Evolutionary conservation across 2,113 vertebrate genomes (phyloP), one percentile per base, ranked within the genome.

Genomic region (Pollimyrus isidori): DNA sequence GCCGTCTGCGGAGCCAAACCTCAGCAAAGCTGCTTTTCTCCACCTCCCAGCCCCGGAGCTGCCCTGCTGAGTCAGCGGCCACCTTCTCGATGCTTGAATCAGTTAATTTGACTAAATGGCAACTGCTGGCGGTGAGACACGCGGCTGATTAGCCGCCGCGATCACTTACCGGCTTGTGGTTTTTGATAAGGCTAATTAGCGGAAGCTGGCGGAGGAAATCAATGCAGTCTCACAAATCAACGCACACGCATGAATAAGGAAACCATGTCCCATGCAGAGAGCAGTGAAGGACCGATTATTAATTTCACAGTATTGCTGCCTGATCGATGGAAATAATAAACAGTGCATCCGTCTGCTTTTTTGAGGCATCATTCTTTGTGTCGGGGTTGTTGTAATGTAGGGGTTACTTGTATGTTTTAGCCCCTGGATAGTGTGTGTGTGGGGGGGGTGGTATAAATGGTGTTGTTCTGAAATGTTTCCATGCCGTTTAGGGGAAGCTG

Each of bases 111-210:
- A 90, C 91, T 94, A 95, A 96, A 96, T 95, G 95, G 94, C 95
- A 95, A 91, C 92, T 86, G 92, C 94, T 94, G 91, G 91, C 91
- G 94, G 94, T 88, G 3, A 93, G 91, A 83, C 2, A 90, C 90
- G 90, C 90, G 89, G 88, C 93, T 86, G 88, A 94, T 94, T 93
- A 94, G 94, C 94, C 91, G 90, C 91, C 62, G 90, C 48, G 91
- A 92, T 94, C 92, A 91, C 95, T 95, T 93, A 94, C 90, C 92
- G 91, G 89, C 45, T 92, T 92, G 89, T 91, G 94, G 93, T 94
- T 95, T 80, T 94, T 95, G 94, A 95, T 95, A 94, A 95, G 94
- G 95, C 94, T 94, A 95, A 96, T 95, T 95, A 94, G 93, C 91
- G 91, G 84, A 93, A 93, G 94, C 94, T 93, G 92, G 90, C 92